Base-by-base conservation (phyloP, 2,797 vertebrate genomes). In the Rallus crepitans region DNA sequence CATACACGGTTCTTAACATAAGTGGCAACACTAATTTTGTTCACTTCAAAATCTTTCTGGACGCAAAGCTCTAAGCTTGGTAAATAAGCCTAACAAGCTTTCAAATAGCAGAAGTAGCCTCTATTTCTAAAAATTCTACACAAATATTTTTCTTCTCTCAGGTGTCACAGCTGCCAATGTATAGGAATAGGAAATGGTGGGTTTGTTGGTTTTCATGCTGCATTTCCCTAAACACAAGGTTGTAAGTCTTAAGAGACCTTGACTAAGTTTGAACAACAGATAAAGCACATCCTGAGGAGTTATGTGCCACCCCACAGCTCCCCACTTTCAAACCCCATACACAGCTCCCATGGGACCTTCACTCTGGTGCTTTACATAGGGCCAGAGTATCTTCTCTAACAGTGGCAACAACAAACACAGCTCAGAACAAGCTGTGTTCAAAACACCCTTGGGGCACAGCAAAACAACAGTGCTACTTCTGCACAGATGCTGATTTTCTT, bases 21-120 rank as follows among this genome's bases (percentile, higher is more conserved):
- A 96, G 85, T 70, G 83, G 90, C 72, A 94, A 85, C 28, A 33
- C 21, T 89, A 75, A 93, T 93, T 95, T 65, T 60, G 45, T 55
- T 94, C 71, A 52, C 69, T 89, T 96, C 50, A 87, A 94, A 96
- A 91, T 71, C 47, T 60, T 94, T 72, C 50, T 40, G 63, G 66
- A 87, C 0, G 3, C 39, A 64, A 60, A 78, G 40, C 82, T 86
- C 57, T 84, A 77, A 91, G 76, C 83, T 42, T 39, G 35, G 72
- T 91, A 87, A 82, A n/a, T 93, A 95, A 68, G 39, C 93, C 72
- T 82, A 79, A n/a, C 47, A 80, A 61, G 50, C 39, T 93, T 55
- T 52, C 78, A 78, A 82, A 91, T 15, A 15, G 65, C 77, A 92
- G 30, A 84, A 92, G 40, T 33, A 47, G 27, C 30, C 33, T 65